Evolutionary conservation across 2,113 vertebrate species (phyloP), one percentile per base, ranked within the genome.

Genomic region (Poecile atricapillus): DNA sequence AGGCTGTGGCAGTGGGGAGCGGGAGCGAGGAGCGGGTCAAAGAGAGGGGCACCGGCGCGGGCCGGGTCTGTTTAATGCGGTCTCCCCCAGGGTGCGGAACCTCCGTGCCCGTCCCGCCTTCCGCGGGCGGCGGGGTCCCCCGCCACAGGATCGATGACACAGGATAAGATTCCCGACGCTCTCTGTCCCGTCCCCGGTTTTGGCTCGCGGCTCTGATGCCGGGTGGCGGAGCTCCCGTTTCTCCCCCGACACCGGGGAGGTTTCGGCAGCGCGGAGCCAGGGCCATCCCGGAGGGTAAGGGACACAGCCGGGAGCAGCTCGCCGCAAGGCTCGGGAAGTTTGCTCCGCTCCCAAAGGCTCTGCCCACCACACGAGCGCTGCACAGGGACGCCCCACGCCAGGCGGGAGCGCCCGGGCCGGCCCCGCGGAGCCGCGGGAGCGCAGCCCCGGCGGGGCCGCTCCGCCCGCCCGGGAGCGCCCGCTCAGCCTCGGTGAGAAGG

Each of bases 401-500:
- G n/a, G 30, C 23, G 50, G 37, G 19, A 82, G 71, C 43, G 31
- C 46, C 39, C 58, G 31, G 33, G 67, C 69, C 84, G 28, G 71
- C 19, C 62, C 82, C 47, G 39, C 46, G 20, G 19, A 50, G 35
- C 64, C 5, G 41, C 50, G 28, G 60, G 65, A 62, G 73, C 55
- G 35, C 67, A 43, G 41, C n/a, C 41, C 65, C 33, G 35, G 30
- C 43, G 49, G 44, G 7, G 5, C n/a, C 52, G 44, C 56, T 22
- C 27, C 44, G 56, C 52, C 52, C 27, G 46, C n/a, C 39, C 59
- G 27, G 53, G 13, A 50, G 58, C 37, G 41, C 70, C 33, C 33
- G 58, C 58, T 59, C 59, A 97, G 97, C 35, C 83, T 96, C 95
- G 98, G 98, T 97, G 94, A 97, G 93, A 97, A 97, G 97, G 98